Evolutionary conservation across 2,797 vertebrate species (phyloP).

Genomic region (Clamator glandarius): DNA sequence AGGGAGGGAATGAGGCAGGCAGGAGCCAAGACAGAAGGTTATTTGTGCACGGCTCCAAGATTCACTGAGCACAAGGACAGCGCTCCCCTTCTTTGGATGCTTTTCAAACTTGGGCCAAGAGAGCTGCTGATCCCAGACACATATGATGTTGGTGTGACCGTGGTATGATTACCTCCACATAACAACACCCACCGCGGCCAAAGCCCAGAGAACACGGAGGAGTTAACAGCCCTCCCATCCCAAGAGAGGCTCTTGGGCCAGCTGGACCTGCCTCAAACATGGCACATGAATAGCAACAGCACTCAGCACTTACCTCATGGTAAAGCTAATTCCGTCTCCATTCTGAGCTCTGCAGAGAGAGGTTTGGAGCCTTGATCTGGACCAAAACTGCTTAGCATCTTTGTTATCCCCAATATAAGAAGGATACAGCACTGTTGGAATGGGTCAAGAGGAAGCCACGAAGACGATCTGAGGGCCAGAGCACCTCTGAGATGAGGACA

Average conservation of each 20-base stretch:
- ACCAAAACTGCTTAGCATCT: not conserved
- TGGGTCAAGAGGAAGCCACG: no score
- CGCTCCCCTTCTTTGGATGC: not conserved
- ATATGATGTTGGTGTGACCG: not conserved
- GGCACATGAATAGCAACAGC: rapidly evolving
- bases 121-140: not conserved
- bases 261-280: not conserved
- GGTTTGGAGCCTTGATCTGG: not conserved
- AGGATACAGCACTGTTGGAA: no score
- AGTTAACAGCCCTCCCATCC: not conserved
- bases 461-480: no score
- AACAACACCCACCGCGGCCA: not conserved
- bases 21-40: not conserved
- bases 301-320: rapidly evolving
- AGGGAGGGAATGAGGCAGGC: not conserved
- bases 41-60: not conserved
- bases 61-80: not conserved
- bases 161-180: not conserved
- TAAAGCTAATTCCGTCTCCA: not conserved
- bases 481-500: no score
- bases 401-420: no score
- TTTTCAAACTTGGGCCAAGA: not conserved
- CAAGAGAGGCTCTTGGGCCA: not conserved
- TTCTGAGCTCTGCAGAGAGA: not conserved
- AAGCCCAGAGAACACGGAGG: not conserved